Base-by-base conservation (phyloP, 2,113 vertebrate species). In the Macrotis lagotis region DNA sequence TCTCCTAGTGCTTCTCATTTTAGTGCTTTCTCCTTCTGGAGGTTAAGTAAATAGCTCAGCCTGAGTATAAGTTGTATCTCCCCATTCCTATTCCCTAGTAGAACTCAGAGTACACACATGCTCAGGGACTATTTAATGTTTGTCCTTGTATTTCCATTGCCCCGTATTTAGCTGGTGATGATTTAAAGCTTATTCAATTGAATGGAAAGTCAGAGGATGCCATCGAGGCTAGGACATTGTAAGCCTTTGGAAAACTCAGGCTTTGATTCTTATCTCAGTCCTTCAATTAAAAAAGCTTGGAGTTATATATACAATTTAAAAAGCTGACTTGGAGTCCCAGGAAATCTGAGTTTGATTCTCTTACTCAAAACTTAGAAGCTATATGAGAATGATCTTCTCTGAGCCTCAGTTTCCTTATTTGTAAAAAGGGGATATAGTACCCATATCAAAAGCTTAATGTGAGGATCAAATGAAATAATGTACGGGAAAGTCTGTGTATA, bases 401-500 rank as follows among this genome's bases (percentile, higher is more conserved):
- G 88, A 95, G 37, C 37, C 88, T 1, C 14, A 47, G 50, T 91
- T 94, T 95, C 48, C 28, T 3, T 3, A 92, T 95, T 90, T 96
- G 91, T 90, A 92, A 96, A 96, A 74, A n/a, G 59, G 28, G 91
- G 90, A 95, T 48, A 2, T 50, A 90, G 88, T n/a, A 8, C 37
- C 47, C 93, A 47, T 92, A 28, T 66, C 59, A 66, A 37, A 89
- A 49, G 50, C 50, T 93, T 10, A 50, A 88, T 19, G 24, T 74
- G 66, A 74, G 31, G 51, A 24, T 89, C 31, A 92, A 3, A 1
- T 83, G n/a, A 50, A 50, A 25, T 49, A 94, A 1, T 19, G 16
- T 3, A 0, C 51, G 1, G 90, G 59, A 74, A n/a, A 2, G 14
- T 5, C 5, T 22, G 66, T 44, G 66, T 74, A 0, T 74, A n/a